Base-by-base conservation (phyloP, 2,113 vertebrate species). In the Centropus bengalensis region DNA sequence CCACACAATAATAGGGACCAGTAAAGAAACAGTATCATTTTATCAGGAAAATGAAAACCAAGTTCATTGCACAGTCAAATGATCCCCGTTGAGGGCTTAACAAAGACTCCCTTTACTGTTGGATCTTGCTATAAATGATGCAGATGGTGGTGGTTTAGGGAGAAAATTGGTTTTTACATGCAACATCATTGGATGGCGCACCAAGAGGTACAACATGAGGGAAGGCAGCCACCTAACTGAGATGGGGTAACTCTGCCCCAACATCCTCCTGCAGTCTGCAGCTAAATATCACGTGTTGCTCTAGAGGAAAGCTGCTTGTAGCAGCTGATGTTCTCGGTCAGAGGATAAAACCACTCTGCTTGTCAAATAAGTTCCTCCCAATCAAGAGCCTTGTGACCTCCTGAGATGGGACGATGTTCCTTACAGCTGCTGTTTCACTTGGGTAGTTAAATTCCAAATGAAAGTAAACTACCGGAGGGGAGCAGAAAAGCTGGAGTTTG, bases 401-500 rank as follows among this genome's bases (percentile, higher is more conserved):
- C 23, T 44, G 51, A 74, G 64, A 74, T 88, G 44, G 19, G 59
- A 74, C 2, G 1, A n/a, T 36, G 70, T 47, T 89, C 55, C 32
- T 75, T 60, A 15, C 42, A 58, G 59, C 89, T 92, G 75, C 45
- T 82, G 54, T 77, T 91, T 91, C 84, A 62, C 89, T 90, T 90
- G 63, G 33, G 23, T 82, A 45, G 47, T 80, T 94, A 59, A 87
- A 89, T 59, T 87, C 60, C 58, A 81, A 81, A 91, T 49, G 38
- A 83, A 94, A 93, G 68, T 42, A 40, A 96, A 80, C 67, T 89
- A 52, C 45, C 54, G 27, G 49, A 91, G 59, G 20, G 40, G 47
- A 91, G 68, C 30, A 62, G 71, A 71, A 84, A 90, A 94, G 42
- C 88, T 86, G 90, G 82, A 94, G 54, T 76, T 89, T 55, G 26